Conservation (phyloP, 2,113 vertebrate species). For the Pleuronectes platessa region DNA sequence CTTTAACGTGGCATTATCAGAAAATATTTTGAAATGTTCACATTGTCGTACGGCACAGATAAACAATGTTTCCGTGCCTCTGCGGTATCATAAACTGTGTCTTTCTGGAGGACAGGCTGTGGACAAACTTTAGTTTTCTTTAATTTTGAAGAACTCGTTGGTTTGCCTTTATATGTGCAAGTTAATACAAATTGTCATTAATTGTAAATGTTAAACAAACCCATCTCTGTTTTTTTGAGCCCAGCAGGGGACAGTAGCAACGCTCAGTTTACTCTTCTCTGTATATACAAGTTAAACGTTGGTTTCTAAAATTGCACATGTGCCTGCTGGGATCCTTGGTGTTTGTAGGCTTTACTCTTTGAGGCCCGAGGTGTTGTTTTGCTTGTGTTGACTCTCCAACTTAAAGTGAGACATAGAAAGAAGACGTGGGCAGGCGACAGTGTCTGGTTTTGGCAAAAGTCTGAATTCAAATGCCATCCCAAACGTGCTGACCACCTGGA, state of each 20-base stretch:
- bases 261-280: neutral
- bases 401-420: conserved; percentile 50
- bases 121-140: no score
- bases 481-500: conserved; percentile 55
- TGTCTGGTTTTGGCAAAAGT: conserved; percentile 32
- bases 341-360: conserved; percentile 50
- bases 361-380: conserved; percentile 49
- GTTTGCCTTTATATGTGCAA: neutral
- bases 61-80: no score
- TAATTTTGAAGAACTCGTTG: no score
- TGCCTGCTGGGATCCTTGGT: conserved; percentile 26
- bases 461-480: conserved; percentile 24
- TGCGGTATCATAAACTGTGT: no score
- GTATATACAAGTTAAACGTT: conserved; percentile 2
- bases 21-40: no score
- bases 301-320: neutral
- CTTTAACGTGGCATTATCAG: no score
- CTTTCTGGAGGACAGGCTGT: no score
- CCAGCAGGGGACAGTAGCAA: conserved; percentile 1
- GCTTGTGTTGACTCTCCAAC: conserved; percentile 37
- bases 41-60: no score
- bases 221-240: neutral
- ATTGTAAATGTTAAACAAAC: neutral
- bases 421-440: conserved; percentile 50
- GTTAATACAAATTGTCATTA: neutral